phyloP scores from a whole-genome alignment of 1,140 invertebrate genomes.

The Ostrea edulis region DNA sequence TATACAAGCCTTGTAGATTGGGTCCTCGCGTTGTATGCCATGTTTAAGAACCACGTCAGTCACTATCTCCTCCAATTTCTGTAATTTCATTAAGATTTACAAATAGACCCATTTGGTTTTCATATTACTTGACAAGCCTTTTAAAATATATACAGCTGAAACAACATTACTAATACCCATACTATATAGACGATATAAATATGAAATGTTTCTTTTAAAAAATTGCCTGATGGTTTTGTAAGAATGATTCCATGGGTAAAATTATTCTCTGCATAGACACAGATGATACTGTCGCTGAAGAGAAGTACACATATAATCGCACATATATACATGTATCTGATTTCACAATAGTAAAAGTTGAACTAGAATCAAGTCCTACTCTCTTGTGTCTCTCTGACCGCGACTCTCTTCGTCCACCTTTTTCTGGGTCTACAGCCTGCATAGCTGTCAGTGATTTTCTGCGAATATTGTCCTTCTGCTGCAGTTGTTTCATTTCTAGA shows the following conservation, averaged over 20 bases:
- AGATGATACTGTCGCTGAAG: too few species aligned
- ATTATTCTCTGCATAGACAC: too few species aligned
- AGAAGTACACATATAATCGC: too few species aligned
- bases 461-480: background rate
- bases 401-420: slow-evolving; percentile 22
- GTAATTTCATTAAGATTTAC: slow-evolving; percentile 1
- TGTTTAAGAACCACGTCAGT: slow-evolving; percentile 54
- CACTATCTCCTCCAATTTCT: slow-evolving; percentile 64
- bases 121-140: too few species aligned
- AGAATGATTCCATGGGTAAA: too few species aligned
- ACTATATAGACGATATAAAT: too few species aligned
- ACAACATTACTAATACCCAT: too few species aligned
- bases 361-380: slow-evolving; percentile 38
- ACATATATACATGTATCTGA: too few species aligned
- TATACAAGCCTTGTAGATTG: slow-evolving; percentile 14
- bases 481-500: background rate
- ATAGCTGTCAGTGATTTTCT: slow-evolving; percentile 44
- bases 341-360: background rate
- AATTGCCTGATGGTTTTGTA: too few species aligned
- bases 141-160: too few species aligned
- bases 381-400: slow-evolving; percentile 63
- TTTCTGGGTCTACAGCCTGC: background rate
- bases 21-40: slow-evolving; percentile 42
- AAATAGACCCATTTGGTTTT: too few species aligned
- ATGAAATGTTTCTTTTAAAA: too few species aligned